phyloP scores from a whole-genome alignment of 35 echinoderm and acorn worm species.

The Stichopus chloronotus region DNA sequence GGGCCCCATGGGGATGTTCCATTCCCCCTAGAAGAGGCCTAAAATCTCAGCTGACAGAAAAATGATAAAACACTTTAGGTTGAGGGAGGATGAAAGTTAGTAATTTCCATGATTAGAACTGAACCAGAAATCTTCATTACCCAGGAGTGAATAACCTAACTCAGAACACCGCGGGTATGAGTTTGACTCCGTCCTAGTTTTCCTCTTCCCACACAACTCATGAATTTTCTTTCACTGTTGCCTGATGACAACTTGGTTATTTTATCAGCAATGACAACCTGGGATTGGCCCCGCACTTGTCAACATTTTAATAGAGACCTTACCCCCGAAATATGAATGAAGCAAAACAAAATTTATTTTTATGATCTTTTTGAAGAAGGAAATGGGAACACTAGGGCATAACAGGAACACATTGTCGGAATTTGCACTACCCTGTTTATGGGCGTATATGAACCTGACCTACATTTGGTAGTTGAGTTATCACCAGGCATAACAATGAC shows the following conservation, averaged over 20 bases:
- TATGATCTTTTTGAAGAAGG: not conserved
- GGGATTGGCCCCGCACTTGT: not conserved
- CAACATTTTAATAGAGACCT: not conserved
- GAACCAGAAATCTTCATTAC: not conserved
- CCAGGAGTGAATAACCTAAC: not conserved
- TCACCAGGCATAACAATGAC: not conserved
- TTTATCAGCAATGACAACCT: not conserved
- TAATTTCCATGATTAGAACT: not conserved
- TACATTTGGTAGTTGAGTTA: not conserved
- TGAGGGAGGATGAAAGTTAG: not conserved
- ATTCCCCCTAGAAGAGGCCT: not conserved
- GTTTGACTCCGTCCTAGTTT: not conserved
- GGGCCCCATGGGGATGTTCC: not conserved
- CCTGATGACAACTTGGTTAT: not conserved
- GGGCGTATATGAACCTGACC: not conserved
- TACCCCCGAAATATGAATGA: not conserved
- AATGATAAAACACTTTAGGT: not conserved
- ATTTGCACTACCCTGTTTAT: too few species aligned
- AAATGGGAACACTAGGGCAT: not conserved
- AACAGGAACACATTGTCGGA: not conserved
- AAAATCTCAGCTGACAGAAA: not conserved
- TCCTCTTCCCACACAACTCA: not conserved
- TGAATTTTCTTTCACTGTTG: not conserved
- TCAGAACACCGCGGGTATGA: not conserved
- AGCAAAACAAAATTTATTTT: not conserved